Conservation (phyloP, 2,113 vertebrate species). For the human region GRCh38 chr17:1929501-1930000, state of each 20-base stretch:
- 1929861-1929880: background rate
- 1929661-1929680: rapidly evolving
- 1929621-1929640: no score
- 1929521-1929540: no score
- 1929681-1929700: no score
- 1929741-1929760: background rate
- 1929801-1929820: background rate
- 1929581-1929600: no score
- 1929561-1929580: no score
- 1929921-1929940: background rate
- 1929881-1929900: background rate
- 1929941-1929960: background rate
- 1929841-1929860: constrained; percentile 46
- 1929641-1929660: no score
- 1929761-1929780: no score
- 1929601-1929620: no score
- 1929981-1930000: background rate
- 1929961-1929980: background rate
- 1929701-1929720: no score
- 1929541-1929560: no score
- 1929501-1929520: no score
- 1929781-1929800: background rate
- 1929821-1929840: background rate
- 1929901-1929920: background rate
- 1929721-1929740: background rate